A percentile compares a stretch with the other conserved stretches of the same genome.
Conservation (phyloP, 2,113 vertebrate species). For the Eublepharis macularius region DNA sequence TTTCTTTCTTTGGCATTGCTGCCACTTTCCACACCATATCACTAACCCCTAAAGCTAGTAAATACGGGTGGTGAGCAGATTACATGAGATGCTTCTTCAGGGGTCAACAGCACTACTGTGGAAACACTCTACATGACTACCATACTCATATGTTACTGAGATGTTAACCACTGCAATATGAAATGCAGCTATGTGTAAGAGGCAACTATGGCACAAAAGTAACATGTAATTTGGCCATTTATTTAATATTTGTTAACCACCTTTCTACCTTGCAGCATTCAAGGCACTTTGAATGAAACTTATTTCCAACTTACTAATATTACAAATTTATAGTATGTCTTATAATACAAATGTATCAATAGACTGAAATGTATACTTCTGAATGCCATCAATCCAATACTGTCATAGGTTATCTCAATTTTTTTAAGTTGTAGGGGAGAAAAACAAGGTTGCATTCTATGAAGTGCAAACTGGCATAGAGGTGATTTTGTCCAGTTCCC, state of each 20-base stretch:
- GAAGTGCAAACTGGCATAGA: too few species aligned
- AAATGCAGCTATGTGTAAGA: background rate
- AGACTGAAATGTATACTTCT: background rate
- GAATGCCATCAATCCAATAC: background rate
- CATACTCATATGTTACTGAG: background rate
- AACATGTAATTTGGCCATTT: background rate
- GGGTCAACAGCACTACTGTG: background rate
- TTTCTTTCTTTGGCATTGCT: background rate
- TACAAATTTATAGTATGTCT: background rate
- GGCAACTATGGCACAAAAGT: background rate
- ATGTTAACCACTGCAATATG: background rate
- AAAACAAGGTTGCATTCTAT: background rate
- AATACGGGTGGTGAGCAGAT: background rate
- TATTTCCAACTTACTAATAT: background rate
- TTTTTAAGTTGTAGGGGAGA: too few species aligned
- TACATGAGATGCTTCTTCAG: background rate
- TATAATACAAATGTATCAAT: background rate
- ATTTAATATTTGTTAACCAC: too few species aligned
- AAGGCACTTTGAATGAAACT: background rate
- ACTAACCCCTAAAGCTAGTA: background rate
- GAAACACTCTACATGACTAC: background rate
- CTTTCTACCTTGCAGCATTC: too few species aligned
- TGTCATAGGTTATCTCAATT: background rate
- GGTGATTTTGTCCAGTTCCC: too few species aligned
- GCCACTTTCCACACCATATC: background rate